Percentiles rank a stretch among this genome's conserved stretches.
phyloP scores from a whole-genome alignment of 1,140 invertebrate genomes.

The Phymorhynchus buccinoides region DNA sequence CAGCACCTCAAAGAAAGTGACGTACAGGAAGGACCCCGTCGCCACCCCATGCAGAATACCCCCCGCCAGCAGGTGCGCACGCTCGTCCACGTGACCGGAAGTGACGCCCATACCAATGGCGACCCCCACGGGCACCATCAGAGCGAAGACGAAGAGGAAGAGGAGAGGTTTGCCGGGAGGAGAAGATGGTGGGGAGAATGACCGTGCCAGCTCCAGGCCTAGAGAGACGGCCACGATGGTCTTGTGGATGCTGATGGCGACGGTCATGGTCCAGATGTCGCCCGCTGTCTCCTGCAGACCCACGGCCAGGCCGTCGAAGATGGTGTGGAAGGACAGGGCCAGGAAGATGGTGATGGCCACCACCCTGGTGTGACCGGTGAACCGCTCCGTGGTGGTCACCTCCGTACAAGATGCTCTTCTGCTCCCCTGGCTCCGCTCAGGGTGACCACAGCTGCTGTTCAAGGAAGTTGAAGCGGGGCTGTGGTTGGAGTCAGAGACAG shows the following conservation, averaged over 20 bases:
- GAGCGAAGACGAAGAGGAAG: conserved; percentile 75
- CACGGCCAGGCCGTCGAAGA: conserved; percentile 67
- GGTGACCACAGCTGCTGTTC: no score
- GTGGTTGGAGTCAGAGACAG: not conserved
- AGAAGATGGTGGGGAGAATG: no score
- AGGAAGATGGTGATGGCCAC: conserved; percentile 58
- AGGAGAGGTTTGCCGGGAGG: conserved; percentile 73
- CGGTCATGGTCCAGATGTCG: conserved; percentile 78
- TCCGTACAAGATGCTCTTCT: no score
- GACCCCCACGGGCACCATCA: conserved; percentile 80
- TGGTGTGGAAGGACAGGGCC: conserved; percentile 64
- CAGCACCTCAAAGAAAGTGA: conserved; percentile 92
- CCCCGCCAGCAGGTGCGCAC: conserved; percentile 67
- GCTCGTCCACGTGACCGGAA: conserved; percentile 56
- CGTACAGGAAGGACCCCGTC: conserved; percentile 91
- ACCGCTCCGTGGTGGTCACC: not conserved
- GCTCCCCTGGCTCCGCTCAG: not conserved
- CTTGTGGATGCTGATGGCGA: conserved; percentile 79
- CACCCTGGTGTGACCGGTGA: conserved; percentile 56
- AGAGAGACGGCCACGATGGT: conserved; percentile 85
- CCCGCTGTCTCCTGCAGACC: conserved; percentile 69
- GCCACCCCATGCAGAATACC: conserved; percentile 80
- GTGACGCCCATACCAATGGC: conserved; percentile 76
- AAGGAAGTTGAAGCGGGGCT: no score
- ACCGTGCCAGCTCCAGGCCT: conserved; percentile 79